Evolutionary conservation across 2,888 invertebrate genomes (phyloP), one percentile per base, ranked within the genome.

Genomic region (Acleris holmiana): DNA sequence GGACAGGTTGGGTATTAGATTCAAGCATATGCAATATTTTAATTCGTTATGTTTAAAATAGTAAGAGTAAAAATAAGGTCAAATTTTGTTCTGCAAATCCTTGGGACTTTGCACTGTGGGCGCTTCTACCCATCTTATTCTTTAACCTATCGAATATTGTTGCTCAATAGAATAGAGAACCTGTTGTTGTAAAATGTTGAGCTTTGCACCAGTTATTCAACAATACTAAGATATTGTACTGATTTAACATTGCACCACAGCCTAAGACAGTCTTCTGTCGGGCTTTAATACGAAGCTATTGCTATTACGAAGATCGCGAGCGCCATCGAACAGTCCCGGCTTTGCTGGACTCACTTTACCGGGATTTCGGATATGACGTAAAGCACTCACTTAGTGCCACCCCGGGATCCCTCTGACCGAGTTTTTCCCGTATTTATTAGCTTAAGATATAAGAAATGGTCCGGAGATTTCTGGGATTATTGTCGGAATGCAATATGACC

Each of bases 281-380:
- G 85, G 90, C 90, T 90, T 89, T 91, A 91, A 93, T 88, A 91
- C 89, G 92, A 91, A 91, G 91, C 91, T 90, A 91, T 92, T 87
- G 90, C 92, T 89, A 91, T 93, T 91, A 91, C 89, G 79, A 86
- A 88, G 89, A 90, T 89, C 88, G 89, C 89, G 83, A 79, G 84
- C 85, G 80, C 88, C 92, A 91, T 92, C 91, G 92, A 91, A 91
- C 89, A 83, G 80, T 82, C 80, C 79, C 79, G 85, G 87, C 85
- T 88, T 89, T 86, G 84, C 88, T 77, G 87, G 84, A 88, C 89
- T 91, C 91, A 89, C 91, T 91, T 88, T 88, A 89, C 91, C 85
- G 88, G 91, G 91, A 91, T 92, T 91, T 91, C 87, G 87, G 90
- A 90, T 91, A 91, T 92, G 91, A 91, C 91, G 91, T 90, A 90